phyloP scores from a whole-genome alignment of 2,113 vertebrate species.

The Calidris pugnax region DNA sequence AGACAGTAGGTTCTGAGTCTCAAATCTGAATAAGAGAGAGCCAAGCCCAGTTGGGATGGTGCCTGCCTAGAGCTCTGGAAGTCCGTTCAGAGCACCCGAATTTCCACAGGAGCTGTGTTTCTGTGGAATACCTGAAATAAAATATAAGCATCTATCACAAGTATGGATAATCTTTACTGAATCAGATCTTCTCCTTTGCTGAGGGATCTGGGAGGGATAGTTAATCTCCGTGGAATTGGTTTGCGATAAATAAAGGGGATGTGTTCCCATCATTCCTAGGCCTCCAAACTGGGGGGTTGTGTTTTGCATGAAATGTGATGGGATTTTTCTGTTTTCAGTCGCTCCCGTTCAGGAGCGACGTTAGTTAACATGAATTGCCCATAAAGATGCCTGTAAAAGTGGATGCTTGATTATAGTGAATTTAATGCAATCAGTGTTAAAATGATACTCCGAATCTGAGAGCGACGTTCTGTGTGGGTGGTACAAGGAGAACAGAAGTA shows the following conservation, averaged over 20 bases:
- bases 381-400: not conserved
- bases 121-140: not conserved
- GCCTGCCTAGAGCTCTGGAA: not conserved
- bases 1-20: not conserved
- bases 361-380: not conserved
- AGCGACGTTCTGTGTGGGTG: not conserved
- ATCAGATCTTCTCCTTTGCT: not conserved
- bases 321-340: not conserved
- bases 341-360: not conserved
- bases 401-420: constrained; percentile 26
- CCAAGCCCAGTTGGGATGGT: not conserved
- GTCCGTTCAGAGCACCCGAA: not conserved
- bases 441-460: constrained; percentile 8
- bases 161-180: not conserved
- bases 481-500: not conserved
- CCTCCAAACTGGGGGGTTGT: not conserved
- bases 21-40: not conserved
- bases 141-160: not conserved
- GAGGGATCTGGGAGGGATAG: not conserved
- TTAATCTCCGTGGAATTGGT: not conserved
- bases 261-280: not conserved
- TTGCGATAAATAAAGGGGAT: not conserved
- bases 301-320: not conserved
- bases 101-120: not conserved
- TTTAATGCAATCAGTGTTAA: not conserved